Percentiles rank a stretch among this genome's conserved stretches.
These are phyloP conservation scores for Tenthredo notha DNA, from an alignment of 2,888 invertebrate genomes.

Conservation along the genomic window DNA sequence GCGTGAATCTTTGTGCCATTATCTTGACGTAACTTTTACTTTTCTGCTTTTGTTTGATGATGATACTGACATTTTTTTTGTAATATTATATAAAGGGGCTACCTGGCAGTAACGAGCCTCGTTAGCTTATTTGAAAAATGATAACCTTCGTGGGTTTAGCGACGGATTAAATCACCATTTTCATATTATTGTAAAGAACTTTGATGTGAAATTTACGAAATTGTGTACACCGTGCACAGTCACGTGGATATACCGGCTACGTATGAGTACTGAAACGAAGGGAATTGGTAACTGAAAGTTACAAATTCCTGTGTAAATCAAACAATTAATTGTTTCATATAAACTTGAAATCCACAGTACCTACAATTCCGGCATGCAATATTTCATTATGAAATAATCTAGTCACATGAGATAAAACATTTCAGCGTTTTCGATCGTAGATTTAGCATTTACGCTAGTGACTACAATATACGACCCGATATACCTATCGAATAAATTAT, in stretches of 20 bases:
- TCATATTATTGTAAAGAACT: neutral
- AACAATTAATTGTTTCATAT: constrained; percentile 6
- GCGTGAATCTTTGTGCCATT: neutral
- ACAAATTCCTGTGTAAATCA: neutral
- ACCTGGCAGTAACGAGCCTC: neutral
- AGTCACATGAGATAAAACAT: constrained; percentile 1
- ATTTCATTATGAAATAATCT: constrained; percentile 37
- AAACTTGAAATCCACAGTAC: neutral
- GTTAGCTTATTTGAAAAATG: neutral
- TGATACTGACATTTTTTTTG: neutral
- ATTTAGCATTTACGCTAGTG: neutral
- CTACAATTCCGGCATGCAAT: neutral
- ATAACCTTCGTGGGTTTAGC: neutral
- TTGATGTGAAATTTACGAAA: neutral
- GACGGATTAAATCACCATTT: neutral
- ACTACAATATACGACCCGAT: neutral
- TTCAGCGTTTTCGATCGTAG: neutral
- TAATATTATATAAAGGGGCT: no score
- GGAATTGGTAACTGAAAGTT: neutral
- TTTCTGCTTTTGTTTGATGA: neutral
- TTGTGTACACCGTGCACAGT: neutral
- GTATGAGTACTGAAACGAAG: neutral
- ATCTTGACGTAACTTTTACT: neutral
- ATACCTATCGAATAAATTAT: constrained; percentile 38
- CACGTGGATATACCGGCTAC: neutral